Base-by-base conservation (phyloP, 2,888 invertebrate genomes). In the Osmoderma eremita region DNA sequence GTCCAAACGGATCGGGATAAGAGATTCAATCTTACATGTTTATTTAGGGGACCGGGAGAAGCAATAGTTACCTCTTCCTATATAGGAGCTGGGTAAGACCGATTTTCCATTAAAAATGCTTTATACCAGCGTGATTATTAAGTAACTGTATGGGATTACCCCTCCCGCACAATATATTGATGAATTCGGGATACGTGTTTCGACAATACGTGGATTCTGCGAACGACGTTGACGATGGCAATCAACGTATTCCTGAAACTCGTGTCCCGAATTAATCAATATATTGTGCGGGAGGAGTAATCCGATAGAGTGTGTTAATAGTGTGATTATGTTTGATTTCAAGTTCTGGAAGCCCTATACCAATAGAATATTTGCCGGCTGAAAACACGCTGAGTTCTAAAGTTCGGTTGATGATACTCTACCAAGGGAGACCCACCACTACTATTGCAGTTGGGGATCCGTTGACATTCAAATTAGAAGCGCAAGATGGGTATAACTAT, bases 401-500 rank as follows among this genome's bases (percentile, higher is more conserved):
- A 78, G 94, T 95, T 1, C 88, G 94, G 15, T 82, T 95, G 70
- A 85, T 91, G 84, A 95, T 96, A 74, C 81, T 95, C 51, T 96
- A 95, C 79, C 94, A 95, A 83, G 94, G 94, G 48, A 84, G 95
- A 73, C 95, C 95, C 0, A 96, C 95, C 0, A 95, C 95, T 0
- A 95, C 95, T 1, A 95, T 96, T 50, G 95, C 95, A 5, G 95
- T 96, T 1, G 95, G 95, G 0, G 95, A 96, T 82, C 95, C 95
- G 0, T 80, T 96, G 6, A 95, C 95, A 6, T 95, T 96, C 85
- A 88, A 93, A 69, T 81, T 96, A 54, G 95, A 95, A 83, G 90
- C 95, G 0, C 92, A 94, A 81, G 94, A 94, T 75, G 94, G 95
- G 69, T 93, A 93, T 76, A 94, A 92, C 78, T 94, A 94, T 74